Evolutionary conservation across 2,113 vertebrate genomes (phyloP).

Genomic region (Amphilophus citrinellus): DNA sequence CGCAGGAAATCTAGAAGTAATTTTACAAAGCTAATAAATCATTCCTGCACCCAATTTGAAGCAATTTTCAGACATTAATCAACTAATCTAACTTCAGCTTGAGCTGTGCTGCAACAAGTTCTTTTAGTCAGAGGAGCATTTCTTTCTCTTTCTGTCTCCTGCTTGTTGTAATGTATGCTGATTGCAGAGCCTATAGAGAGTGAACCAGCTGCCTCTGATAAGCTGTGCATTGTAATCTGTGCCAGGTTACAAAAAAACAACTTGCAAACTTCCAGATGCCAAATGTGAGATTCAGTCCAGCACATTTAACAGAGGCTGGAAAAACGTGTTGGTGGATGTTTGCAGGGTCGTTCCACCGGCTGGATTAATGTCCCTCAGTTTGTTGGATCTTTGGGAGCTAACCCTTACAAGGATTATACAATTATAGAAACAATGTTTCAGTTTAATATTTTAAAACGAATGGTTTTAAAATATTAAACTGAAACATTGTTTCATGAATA

Average conservation of each 20-base stretch:
- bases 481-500: not conserved
- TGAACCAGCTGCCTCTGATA: slow-evolving; percentile 62
- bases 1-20: not conserved
- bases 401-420: not conserved
- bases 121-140: not conserved
- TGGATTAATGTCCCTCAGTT: slow-evolving; percentile 10
- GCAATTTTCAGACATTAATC: not conserved
- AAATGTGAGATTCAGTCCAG: slow-evolving; percentile 10
- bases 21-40: not conserved
- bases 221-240: slow-evolving; percentile 43
- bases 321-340: slow-evolving; percentile 35
- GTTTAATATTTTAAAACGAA: no score
- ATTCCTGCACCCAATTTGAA: not conserved
- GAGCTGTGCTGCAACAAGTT: slow-evolving; percentile 10
- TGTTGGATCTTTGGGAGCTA: not conserved
- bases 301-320: not conserved
- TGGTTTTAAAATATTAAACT: no score
- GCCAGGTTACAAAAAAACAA: slow-evolving; percentile 17
- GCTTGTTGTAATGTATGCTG: slow-evolving; percentile 56
- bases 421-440: not conserved
- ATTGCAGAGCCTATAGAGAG: slow-evolving; percentile 52
- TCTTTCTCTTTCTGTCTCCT: slow-evolving; percentile 7
- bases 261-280: slow-evolving; percentile 27
- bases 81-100: not conserved
- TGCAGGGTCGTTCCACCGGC: not conserved